Evolutionary conservation across 2,797 vertebrate genomes (phyloP).

Genomic region (Hydrolagus colliei): DNA sequence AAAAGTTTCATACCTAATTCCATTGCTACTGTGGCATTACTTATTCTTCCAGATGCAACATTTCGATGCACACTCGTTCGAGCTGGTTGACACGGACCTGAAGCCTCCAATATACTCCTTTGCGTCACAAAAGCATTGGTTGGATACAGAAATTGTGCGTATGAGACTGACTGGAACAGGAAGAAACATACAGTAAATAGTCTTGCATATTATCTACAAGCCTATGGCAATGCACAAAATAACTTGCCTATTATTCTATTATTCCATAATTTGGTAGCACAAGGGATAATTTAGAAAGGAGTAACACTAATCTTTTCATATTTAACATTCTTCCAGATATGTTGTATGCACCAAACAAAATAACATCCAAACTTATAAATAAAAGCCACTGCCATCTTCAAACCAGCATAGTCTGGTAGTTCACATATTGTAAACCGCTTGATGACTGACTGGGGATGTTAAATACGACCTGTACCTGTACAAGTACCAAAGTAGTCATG

Average conservation of each 20-base stretch:
- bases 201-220: neutral
- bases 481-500: too few relatives aligned
- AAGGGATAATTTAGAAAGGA: neutral
- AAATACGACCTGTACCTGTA: too few relatives aligned
- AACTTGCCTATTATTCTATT: neutral
- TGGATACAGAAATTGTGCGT: slow-evolving; percentile 83
- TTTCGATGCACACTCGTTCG: slow-evolving; percentile 60
- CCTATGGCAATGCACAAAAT: neutral
- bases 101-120: slow-evolving; percentile 58
- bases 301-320: neutral
- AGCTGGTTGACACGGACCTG: slow-evolving; percentile 48
- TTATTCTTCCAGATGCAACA: slow-evolving; percentile 54
- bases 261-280: neutral
- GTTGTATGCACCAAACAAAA: neutral
- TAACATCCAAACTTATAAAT: neutral
- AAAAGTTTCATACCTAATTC: slow-evolving; percentile 48
- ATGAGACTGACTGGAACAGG: slow-evolving; percentile 78
- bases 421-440: too few relatives aligned
- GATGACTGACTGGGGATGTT: too few relatives aligned
- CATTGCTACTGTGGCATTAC: slow-evolving; percentile 40
- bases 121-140: slow-evolving; percentile 82
- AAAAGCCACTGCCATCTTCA: neutral
- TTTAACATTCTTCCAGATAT: neutral
- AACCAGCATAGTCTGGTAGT: too few relatives aligned
- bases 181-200: neutral